These are phyloP conservation scores for Hydrotaea cyrtoneurina DNA, from an alignment of 2,888 invertebrate species.

Conservation along the genomic window DNA sequence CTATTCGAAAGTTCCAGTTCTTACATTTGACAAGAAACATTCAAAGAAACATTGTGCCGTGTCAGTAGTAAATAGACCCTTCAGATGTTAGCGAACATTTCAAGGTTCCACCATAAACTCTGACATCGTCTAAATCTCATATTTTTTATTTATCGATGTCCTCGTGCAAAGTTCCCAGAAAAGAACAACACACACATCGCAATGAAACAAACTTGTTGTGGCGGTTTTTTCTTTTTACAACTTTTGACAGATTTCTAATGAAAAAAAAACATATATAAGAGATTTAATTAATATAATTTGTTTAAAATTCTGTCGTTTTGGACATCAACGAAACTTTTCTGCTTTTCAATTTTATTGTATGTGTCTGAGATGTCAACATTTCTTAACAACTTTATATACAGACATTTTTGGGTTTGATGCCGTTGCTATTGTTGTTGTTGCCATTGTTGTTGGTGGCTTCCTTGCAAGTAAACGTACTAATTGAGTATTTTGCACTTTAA, in stretches of 20 bases:
- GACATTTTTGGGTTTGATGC: constrained; percentile 22
- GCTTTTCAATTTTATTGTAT: background rate
- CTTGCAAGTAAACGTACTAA: constrained; percentile 10
- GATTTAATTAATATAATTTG: constrained; percentile 36
- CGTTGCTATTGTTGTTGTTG: background rate
- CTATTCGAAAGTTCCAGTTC: too few species aligned
- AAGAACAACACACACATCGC: background rate
- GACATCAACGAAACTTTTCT: background rate
- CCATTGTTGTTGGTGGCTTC: background rate
- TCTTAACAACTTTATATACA: constrained; percentile 29
- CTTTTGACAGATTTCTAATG: constrained; percentile 12
- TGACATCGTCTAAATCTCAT: too few species aligned
- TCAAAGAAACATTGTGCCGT: too few species aligned
- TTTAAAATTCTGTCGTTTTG: constrained; percentile 27
- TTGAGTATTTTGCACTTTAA: constrained; percentile 28
- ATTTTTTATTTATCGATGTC: background rate
- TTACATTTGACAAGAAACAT: too few species aligned
- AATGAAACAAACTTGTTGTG: background rate
- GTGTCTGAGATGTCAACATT: constrained; percentile 30
- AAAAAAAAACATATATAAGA: constrained; percentile 2
- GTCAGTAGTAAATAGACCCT: too few species aligned
- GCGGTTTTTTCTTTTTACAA: background rate
- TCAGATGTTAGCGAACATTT: too few species aligned
- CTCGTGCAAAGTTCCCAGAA: background rate
- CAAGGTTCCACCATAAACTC: too few species aligned